Base-by-base conservation (phyloP, 2,888 invertebrate genomes). In the Plemyria rubiginata region DNA sequence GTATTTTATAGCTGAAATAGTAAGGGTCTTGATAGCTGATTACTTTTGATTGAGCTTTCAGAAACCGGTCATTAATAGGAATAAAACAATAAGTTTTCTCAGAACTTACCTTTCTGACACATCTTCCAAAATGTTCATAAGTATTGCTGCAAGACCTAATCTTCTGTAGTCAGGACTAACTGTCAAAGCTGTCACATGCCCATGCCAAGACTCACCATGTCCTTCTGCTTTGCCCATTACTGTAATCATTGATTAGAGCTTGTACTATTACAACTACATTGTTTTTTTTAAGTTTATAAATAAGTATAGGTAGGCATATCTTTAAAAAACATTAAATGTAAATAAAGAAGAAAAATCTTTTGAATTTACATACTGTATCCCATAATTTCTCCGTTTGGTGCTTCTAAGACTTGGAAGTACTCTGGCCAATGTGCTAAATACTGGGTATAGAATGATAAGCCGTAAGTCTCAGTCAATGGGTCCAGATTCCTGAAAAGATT, bases 171-270 rank as follows among this genome's bases (percentile, higher is more conserved):
- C 97, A 0, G 99, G 98, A 4, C 99, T 97, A 1, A 99, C 99
- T 6, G 99, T 99, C 41, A 99, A 92, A 1, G 99, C 99, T 48
- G 99, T 99, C 9, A 99, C 99, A 92, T 99, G 99, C 0, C 99
- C 99, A 93, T 99, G 99, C 99, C 99, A 99, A 81, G 98, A 97
- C 74, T 99, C 98, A 54, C 96, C 96, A 72, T 95, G 95, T 0
- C 99, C 99, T 93, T 99, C 99, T 0, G 99, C 97, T 92, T 99
- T 99, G 41, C 99, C 99, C 99, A 99, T 99, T 57, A 99, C 99
- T 99, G 81, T 68, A 94, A 73, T 7, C 51, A 64, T 49, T 16
- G 8, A 45, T 3, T 32, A 1, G 8, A 22, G 2, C 22, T 6
- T 32, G 32, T 32, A 32, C 32, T 8, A 5, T 32, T 8, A 32